phyloP scores from a whole-genome alignment of 2,113 vertebrate genomes.

The Salvelinus alpinus region DNA sequence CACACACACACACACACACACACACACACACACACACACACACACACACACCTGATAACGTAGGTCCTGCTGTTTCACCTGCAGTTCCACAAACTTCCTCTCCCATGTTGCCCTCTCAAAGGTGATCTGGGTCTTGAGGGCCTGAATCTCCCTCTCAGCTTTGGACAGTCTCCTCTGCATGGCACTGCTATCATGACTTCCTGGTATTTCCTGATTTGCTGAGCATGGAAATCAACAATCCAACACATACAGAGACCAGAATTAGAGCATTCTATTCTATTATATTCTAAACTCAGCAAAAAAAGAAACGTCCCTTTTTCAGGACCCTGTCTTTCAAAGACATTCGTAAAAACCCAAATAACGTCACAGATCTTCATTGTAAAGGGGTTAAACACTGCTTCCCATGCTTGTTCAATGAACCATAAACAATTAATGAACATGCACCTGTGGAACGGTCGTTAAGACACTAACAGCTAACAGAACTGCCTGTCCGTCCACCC shows the following conservation, averaged over 20 bases:
- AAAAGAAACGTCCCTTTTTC: too few species aligned
- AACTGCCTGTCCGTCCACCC: too few species aligned
- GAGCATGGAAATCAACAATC: constrained; percentile 30
- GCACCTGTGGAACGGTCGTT: too few species aligned
- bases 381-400: too few species aligned
- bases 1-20: background rate
- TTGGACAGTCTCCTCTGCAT: constrained; percentile 71
- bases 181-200: constrained; percentile 42
- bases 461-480: too few species aligned
- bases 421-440: too few species aligned
- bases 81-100: constrained; percentile 76
- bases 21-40: background rate
- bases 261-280: too few species aligned
- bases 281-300: too few species aligned
- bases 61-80: constrained; percentile 72
- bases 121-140: constrained; percentile 75
- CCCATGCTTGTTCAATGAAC: too few species aligned
- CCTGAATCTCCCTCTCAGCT: constrained; percentile 73
- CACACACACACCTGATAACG: constrained; percentile 45
- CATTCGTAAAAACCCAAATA: too few species aligned
- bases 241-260: background rate
- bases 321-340: too few species aligned
- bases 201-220: constrained; percentile 38
- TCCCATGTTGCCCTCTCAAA: constrained; percentile 81
- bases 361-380: too few species aligned